Evolutionary conservation across 2,797 vertebrate genomes (phyloP), one percentile per base, ranked within the genome.

Genomic region (Hydrocynus forskahlii): DNA sequence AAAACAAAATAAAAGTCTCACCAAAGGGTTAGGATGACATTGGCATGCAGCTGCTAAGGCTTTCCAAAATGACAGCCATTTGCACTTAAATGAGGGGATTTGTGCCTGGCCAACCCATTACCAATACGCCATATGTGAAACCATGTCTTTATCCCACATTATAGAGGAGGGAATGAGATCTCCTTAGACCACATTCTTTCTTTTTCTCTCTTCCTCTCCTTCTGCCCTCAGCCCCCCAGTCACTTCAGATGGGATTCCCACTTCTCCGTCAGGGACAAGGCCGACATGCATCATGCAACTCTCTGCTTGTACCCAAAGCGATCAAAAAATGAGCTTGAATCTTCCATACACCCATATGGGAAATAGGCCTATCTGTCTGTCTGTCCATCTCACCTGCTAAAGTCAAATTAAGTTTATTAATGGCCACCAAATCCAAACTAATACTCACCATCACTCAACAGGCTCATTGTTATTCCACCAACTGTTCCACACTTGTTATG

Each of bases 51-150:
- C 91, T 91, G 92, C 90, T 90, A 84, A 78, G 87, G 85, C 83
- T 89, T 88, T 90, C 86, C 91, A 88, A 88, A 93, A 92, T 89
- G 95, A 94, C 92, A 94, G 94, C 95, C 93, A 97, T 97, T 97
- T 96, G 95, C 96, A 96, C 96, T 96, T 97, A 97, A 94, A 97
- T 96, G 96, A 97, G 94, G 93, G 95, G 96, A 96, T 95, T 95
- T 96, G 96, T 95, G 95, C 93, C 94, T 93, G 91, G 95, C 92
- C 88, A 92, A 92, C 92, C 94, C 95, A 93, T 96, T 96, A 96
- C 95, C 95, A 95, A 94, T 93, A 93, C 93, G 94, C 95, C 95
- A 95, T 95, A 94, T 96, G 96, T 95, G 96, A 97, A 97, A 95
- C 95, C 95, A 93, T 94, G 91, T 96, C 95, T 95, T 94, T 94